Percentiles rank a stretch among this genome's conserved stretches.
These are phyloP conservation scores for Platycercus adscitus DNA, from an alignment of 2,113 vertebrate genomes.

Conservation along the genomic window DNA sequence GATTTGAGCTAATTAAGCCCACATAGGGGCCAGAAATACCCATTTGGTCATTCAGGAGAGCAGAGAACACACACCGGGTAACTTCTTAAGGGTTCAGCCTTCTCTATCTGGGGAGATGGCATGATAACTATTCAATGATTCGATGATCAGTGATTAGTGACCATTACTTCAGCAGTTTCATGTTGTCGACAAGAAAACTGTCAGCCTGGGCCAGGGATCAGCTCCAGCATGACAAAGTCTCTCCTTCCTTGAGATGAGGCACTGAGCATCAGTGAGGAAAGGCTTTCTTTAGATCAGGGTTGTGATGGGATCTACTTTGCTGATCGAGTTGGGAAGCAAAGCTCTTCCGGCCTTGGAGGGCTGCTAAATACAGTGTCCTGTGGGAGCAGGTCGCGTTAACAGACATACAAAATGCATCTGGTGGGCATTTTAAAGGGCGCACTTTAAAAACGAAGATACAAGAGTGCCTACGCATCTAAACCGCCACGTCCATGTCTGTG, in stretches of 20 bases:
- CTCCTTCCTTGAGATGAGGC: not conserved
- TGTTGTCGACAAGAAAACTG: not conserved
- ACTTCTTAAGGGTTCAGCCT: not conserved
- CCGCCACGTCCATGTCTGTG: accelerated
- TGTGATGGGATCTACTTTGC: not conserved
- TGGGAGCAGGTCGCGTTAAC: not conserved
- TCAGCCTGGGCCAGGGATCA: not conserved
- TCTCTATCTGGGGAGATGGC: accelerated
- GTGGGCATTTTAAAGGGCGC: not conserved
- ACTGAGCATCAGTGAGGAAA: accelerated
- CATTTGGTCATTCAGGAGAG: accelerated
- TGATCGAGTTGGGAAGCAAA: accelerated
- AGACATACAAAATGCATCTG: not conserved
- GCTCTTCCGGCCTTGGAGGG: not conserved
- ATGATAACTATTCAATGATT: too few relatives aligned
- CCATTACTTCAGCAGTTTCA: not conserved
- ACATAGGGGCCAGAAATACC: not conserved
- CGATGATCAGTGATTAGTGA: accelerated
- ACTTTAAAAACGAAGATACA: not conserved
- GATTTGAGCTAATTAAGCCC: not conserved
- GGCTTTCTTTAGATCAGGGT: not conserved
- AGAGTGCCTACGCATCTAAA: not conserved
- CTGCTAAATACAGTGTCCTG: not conserved
- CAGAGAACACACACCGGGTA: not conserved
- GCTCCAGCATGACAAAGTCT: not conserved